Evolutionary conservation across 2,797 vertebrate species (phyloP).

Genomic region (Geotrypetes seraphini): DNA sequence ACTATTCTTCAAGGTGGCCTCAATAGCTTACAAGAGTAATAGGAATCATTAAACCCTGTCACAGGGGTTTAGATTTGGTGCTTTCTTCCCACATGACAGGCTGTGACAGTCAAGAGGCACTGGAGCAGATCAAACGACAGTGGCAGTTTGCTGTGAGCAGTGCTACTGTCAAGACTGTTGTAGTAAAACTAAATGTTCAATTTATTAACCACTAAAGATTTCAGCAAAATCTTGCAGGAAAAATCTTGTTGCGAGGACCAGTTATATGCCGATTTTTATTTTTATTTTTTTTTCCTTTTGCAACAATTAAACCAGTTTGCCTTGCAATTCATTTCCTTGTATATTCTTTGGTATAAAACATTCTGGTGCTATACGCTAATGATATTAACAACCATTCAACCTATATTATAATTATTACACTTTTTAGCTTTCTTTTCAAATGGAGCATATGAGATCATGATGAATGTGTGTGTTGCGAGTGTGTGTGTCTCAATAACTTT

Average conservation of each 20-base stretch:
- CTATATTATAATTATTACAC: no score
- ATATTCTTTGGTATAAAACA: no score
- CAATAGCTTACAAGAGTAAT: constrained; percentile 39
- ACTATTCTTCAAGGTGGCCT: constrained; percentile 29
- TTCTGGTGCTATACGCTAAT: no score
- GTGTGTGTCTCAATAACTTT: no score
- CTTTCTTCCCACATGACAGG: constrained; percentile 48
- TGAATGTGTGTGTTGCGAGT: no score
- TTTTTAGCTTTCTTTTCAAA: neutral
- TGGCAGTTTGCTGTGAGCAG: constrained; percentile 49
- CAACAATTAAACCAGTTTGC: no score
- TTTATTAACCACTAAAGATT: constrained; percentile 26
- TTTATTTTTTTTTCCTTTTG: no score
- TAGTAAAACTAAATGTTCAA: constrained; percentile 32
- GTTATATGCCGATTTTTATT: no score
- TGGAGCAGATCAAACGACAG: constrained; percentile 48
- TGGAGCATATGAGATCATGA: no score
- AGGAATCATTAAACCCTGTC: constrained; percentile 54
- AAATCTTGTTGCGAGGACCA: no score
- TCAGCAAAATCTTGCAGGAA: constrained; percentile 17
- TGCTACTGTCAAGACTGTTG: constrained; percentile 41
- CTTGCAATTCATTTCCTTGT: no score
- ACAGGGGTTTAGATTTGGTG: constrained; percentile 37
- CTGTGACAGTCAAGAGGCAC: constrained; percentile 51
- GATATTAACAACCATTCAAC: no score